Base-by-base conservation (phyloP, 1,140 invertebrate genomes). In the Mya arenaria region DNA sequence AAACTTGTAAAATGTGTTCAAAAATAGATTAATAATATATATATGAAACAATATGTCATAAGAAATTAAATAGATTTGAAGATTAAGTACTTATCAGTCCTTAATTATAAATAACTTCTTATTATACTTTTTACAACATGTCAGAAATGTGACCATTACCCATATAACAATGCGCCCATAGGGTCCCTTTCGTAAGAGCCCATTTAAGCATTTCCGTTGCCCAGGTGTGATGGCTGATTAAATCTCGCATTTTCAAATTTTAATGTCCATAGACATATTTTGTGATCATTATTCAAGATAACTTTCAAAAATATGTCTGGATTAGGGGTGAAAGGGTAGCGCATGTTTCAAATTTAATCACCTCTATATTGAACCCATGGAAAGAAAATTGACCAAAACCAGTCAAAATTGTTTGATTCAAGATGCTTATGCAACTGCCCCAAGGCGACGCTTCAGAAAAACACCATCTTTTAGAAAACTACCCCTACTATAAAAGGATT, bases 261-360 rank as follows among this genome's bases (percentile, higher is more conserved):
- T 58, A 80, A 62, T 80, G 77, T 71, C 66, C 65, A 55, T 62
- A 80, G 66, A 69, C 77, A 80, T 71, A 80, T 80, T 68, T 71
- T 71, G 25, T 34, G 77, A 80, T 80, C 62, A 68, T 71, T 71
- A 69, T 62, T 71, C 66, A 80, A 78, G 74, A 78, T 78, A 78
- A 72, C 44, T 79, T 69, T 79, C 55, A 44, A 80, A 68, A 80
- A 68, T 80, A 80, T 80, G 77, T 62, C 77, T 66, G 71, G 66
- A 44, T 78, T 58, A 48, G 32, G 74, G 73, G 62, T 74, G 41
- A 75, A 75, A 68, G 32, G 77, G 65, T 60, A 41, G 15, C 39
- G 41, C 34, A 60, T 39, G 68, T 80, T 80, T 80, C 77, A 80
- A 68, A 68, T 80, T 80, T 80, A 80, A 80, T 80, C 65, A 80